phyloP scores from a whole-genome alignment of 1,140 invertebrate species.

The roundworm (Caenorhabditis elegans) region DNA sequence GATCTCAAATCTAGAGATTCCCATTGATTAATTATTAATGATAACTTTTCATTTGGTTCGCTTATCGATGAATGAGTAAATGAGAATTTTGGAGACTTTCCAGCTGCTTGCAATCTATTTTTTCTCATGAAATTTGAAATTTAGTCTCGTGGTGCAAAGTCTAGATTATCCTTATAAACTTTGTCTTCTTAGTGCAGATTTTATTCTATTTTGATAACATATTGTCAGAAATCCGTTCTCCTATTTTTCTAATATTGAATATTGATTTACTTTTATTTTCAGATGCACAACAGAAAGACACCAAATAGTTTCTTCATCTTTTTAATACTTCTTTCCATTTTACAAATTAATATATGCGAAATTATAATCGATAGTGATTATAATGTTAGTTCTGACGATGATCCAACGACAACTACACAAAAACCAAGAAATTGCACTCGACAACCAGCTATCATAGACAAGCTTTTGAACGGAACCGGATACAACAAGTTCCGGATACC shows the following conservation, averaged over 20 bases:
- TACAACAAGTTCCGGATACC: constrained; percentile 64
- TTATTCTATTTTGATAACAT: not conserved
- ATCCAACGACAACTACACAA: not conserved
- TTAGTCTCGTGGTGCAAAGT: not conserved
- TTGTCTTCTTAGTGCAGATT: not conserved
- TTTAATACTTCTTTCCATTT: constrained; percentile 23
- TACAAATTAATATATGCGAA: not conserved
- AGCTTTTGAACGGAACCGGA: constrained; percentile 62
- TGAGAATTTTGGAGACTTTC: not conserved
- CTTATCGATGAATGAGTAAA: constrained; percentile 8
- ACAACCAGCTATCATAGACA: constrained; percentile 61
- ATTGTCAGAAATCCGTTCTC: too few species aligned
- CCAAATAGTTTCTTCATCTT: not conserved
- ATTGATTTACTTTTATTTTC: not conserved
- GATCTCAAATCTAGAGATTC: not conserved
- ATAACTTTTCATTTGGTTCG: constrained; percentile 22
- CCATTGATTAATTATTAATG: constrained; percentile 9
- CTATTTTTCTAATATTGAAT: too few species aligned
- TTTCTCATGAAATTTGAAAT: not conserved
- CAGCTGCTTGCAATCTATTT: not conserved
- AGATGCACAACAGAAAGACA: not conserved
- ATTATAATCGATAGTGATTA: constrained; percentile 36
- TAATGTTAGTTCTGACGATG: constrained; percentile 28
- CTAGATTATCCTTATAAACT: not conserved
- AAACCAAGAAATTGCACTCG: constrained; percentile 56